A percentile compares a stretch with the other conserved stretches of the same genome.
Conservation (phyloP, 2,113 vertebrate genomes). For the Chlorodrepanis virens region DNA sequence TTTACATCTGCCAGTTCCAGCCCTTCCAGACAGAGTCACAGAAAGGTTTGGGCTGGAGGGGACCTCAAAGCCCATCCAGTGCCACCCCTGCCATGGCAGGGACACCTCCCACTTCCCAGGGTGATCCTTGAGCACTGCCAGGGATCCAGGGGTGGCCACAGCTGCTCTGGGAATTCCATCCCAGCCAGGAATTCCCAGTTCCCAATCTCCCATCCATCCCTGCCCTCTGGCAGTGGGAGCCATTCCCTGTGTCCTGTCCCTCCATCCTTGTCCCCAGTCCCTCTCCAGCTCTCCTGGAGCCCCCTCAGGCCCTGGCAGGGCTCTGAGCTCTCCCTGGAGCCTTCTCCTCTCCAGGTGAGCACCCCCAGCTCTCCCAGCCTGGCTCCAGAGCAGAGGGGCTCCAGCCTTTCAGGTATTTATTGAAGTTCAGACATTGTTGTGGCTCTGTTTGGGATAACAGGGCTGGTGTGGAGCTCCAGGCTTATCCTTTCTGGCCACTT, state of each 20-base stretch:
- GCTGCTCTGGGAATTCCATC: not conserved
- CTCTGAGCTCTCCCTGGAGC: not conserved
- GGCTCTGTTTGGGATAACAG: not conserved
- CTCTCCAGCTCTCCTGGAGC: no score
- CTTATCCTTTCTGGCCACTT: not conserved
- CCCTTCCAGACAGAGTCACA: accelerated
- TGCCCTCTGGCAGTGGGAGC: not conserved
- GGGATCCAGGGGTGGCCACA: not conserved
- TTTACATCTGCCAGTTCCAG: not conserved
- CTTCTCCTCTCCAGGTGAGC: not conserved
- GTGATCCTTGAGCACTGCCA: not conserved
- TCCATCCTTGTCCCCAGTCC: no score
- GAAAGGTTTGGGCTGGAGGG: not conserved
- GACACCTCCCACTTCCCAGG: not conserved
- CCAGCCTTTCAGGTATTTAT: not conserved
- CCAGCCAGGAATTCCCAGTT: not conserved
- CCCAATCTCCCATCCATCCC: not conserved
- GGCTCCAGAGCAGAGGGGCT: not conserved
- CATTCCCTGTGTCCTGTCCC: not conserved
- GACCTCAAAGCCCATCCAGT: accelerated
- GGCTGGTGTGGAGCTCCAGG: not conserved
- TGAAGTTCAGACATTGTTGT: not conserved
- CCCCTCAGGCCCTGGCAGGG: not conserved
- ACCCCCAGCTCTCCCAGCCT: not conserved
- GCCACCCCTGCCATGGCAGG: not conserved